phyloP scores from a whole-genome alignment of 92 coral and sea anemone species.

The Actinernus sp. region DNA sequence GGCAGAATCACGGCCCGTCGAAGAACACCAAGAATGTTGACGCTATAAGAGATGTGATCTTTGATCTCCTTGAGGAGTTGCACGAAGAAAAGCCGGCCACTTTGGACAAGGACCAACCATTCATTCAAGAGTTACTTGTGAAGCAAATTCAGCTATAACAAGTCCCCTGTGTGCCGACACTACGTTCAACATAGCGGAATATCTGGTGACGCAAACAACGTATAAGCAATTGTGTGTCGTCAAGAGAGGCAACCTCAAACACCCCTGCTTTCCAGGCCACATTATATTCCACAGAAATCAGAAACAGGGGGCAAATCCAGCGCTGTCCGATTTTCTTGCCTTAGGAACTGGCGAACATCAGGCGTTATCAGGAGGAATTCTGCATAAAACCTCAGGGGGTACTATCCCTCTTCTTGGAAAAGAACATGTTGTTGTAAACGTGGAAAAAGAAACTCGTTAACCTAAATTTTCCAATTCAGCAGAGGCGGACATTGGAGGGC shows the following conservation, averaged over 20 bases:
- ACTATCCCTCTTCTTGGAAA: constrained; percentile 39
- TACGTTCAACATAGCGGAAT: constrained; percentile 43
- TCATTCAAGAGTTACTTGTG: constrained; percentile 44
- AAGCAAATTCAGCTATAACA: constrained; percentile 18
- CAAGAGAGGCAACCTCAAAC: constrained; percentile 31
- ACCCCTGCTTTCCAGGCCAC: constrained; percentile 61
- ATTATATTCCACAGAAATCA: constrained; percentile 41
- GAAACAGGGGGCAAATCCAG: constrained; percentile 28
- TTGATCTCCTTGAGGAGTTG: constrained; percentile 40
- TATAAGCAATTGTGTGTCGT: constrained; percentile 40
- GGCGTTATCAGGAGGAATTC: constrained; percentile 26
- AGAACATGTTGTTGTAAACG: constrained; percentile 43
- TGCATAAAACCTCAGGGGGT: not conserved
- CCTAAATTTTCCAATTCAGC: constrained; percentile 38
- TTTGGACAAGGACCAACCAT: constrained; percentile 44
- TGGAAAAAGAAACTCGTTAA: constrained; percentile 32
- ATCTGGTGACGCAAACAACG: constrained; percentile 51
- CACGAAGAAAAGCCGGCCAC: constrained; percentile 10
- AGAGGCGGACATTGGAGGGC: constrained; percentile 37
- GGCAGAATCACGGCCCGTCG: constrained; percentile 35
- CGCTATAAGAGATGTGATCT: constrained; percentile 28
- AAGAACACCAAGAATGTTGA: constrained; percentile 18
- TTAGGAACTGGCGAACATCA: constrained; percentile 39
- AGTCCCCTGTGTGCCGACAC: constrained; percentile 53
- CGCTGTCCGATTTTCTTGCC: constrained; percentile 7